Conservation (phyloP, 2,113 vertebrate species). For the Anarrhichthys ocellatus region DNA sequence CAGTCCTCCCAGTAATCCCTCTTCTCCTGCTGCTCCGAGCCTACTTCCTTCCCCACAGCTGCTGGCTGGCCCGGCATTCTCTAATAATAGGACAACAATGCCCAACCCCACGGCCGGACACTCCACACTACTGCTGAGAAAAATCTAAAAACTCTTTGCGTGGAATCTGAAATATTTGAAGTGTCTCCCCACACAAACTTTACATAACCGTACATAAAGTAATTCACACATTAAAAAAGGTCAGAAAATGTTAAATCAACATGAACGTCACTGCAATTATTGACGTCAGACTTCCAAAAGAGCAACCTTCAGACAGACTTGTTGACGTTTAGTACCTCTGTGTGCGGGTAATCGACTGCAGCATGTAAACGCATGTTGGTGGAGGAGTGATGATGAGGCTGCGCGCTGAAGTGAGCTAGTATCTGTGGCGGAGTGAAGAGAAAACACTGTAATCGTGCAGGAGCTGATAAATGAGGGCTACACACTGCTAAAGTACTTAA, state of each 20-base stretch:
- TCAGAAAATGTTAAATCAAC: neutral
- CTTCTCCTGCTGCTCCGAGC: conserved; percentile 70
- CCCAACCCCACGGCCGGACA: conserved; percentile 59
- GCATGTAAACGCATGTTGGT: conserved; percentile 77
- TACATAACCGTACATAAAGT: neutral
- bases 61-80: conserved; percentile 59
- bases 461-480: conserved; percentile 68
- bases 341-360: conserved; percentile 44
- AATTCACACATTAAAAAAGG: neutral
- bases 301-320: conserved; percentile 37
- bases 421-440: conserved; percentile 35
- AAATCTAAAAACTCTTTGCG: neutral
- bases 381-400: conserved; percentile 65
- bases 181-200: neutral
- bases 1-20: conserved; percentile 73
- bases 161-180: conserved; percentile 3
- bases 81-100: conserved; percentile 86
- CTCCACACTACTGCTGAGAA: conserved; percentile 22
- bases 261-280: neutral
- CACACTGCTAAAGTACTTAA: conserved; percentile 59
- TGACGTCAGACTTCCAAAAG: neutral
- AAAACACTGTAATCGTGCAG: conserved; percentile 69
- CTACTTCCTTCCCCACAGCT: conserved; percentile 83
- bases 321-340: conserved; percentile 34
- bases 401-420: conserved; percentile 42